Evolutionary conservation across 2,888 invertebrate genomes (phyloP).

Genomic region (Plagodis dolabraria): DNA sequence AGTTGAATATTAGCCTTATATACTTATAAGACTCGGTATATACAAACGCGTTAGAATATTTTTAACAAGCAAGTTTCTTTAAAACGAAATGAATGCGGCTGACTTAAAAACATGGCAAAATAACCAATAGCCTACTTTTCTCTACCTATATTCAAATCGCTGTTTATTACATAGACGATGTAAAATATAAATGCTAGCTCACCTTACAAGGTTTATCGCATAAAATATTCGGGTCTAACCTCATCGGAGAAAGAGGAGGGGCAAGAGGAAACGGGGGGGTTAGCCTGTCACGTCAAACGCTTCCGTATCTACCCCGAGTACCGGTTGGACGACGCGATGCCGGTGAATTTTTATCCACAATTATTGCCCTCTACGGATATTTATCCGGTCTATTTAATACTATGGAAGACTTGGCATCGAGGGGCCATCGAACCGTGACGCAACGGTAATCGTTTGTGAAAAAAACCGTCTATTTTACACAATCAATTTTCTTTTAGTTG

Average conservation of each 20-base stretch:
- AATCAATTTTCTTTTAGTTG: constrained; percentile 22
- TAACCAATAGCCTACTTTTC: too few relatives aligned
- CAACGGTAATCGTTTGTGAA: constrained; percentile 41
- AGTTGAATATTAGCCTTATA: too few relatives aligned
- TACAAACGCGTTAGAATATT: too few relatives aligned
- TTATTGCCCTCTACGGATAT: constrained; percentile 65
- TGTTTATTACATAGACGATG: background rate
- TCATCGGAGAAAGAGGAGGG: constrained; percentile 26
- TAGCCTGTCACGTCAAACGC: constrained; percentile 38
- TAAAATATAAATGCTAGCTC: constrained; percentile 12
- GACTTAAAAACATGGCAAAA: too few relatives aligned
- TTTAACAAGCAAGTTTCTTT: too few relatives aligned
- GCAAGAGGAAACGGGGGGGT: constrained; percentile 16
- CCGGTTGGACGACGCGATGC: constrained; percentile 47
- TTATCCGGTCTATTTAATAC: constrained; percentile 67
- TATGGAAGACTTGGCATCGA: constrained; percentile 42
- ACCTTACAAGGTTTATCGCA: constrained; percentile 37
- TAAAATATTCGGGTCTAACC: constrained; percentile 52
- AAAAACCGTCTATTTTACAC: constrained; percentile 28
- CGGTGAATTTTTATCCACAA: constrained; percentile 74
- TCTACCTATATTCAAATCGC: constrained; percentile 1
- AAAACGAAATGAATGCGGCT: too few relatives aligned
- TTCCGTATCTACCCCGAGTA: constrained; percentile 47
- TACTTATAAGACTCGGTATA: too few relatives aligned
- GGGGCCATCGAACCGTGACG: constrained; percentile 37